Base-by-base conservation (phyloP, 2,797 vertebrate species). In the Salmo trutta region DNA sequence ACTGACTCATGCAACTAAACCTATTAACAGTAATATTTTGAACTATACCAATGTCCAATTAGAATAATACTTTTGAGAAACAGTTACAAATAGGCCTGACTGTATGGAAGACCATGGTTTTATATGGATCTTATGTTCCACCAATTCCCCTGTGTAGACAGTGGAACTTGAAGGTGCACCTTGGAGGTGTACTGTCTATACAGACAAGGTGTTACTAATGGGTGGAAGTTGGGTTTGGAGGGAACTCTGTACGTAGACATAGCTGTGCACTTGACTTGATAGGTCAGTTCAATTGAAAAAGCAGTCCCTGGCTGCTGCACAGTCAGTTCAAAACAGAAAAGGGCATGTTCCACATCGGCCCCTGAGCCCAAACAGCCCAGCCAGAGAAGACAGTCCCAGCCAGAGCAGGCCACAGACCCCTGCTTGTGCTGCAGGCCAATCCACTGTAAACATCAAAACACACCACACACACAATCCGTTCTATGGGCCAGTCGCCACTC, bases 401-500 rank as follows among this genome's bases (percentile, higher is more conserved):
- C 75, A 72, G 72, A 72, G 16, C 77, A 29, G 52, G 62, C 56
- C 80, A 80, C 80, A 83, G 74, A 77, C 71, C 80, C 27, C n/a
- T 0, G 56, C 56, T 59, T 59, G 56, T 59, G 56, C 56, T 59
- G 84, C 80, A 81, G 76, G 73, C 78, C 71, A 68, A 81, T 81
- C 84, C 75, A 52, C 14, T 64, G 83, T 76, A 84, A 85, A 85
- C 88, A 84, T 74, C 84, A 84, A 91, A 90, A 89, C 85, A 59
- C 54, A n/a, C 19, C 17, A 54, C 17, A 54, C 52, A 90, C 90
- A 90, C 90, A 91, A 84, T 77, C 88, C 88, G 82, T 82, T 91
- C 92, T 89, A 91, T 84, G 91, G 93, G 88, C 68, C 76, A 92
- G 92, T 90, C 87, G 86, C 82, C 85, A 85, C 91, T 93, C 95